A percentile compares a stretch with the other conserved stretches of the same genome.
phyloP scores from a whole-genome alignment of 2,113 vertebrate species.

The Salminus brasiliensis region DNA sequence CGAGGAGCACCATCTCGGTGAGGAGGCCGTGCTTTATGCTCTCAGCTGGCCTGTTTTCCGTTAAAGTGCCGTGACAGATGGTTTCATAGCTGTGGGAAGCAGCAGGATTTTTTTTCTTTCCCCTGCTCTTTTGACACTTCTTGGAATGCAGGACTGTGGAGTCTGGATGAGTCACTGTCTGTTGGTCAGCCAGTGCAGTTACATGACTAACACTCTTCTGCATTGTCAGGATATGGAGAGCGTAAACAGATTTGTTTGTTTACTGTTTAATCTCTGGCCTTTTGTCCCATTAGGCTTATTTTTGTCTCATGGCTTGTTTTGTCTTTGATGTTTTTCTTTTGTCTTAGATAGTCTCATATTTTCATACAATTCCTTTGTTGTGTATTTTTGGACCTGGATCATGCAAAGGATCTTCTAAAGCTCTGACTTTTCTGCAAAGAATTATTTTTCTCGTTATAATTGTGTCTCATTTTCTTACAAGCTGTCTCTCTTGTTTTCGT shows the following conservation, averaged over 20 bases:
- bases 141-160: slow-evolving; percentile 49
- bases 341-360: slow-evolving; percentile 29
- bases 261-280: background rate
- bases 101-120: slow-evolving; percentile 8
- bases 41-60: slow-evolving; percentile 52
- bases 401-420: slow-evolving; percentile 13
- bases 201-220: slow-evolving; percentile 58
- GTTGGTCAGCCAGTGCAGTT: slow-evolving; percentile 47
- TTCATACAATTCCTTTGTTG: background rate
- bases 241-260: slow-evolving; percentile 23
- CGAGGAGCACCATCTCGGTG: background rate
- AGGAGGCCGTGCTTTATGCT: slow-evolving; percentile 9
- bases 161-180: slow-evolving; percentile 61
- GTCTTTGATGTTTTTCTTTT: background rate
- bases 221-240: slow-evolving; percentile 50
- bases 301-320: background rate
- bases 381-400: slow-evolving; percentile 38
- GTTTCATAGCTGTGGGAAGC: slow-evolving; percentile 46
- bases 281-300: slow-evolving; percentile 1
- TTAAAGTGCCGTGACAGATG: slow-evolving; percentile 55
- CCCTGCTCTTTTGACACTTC: slow-evolving; percentile 49
- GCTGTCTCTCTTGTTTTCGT: slow-evolving; percentile 22
- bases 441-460: slow-evolving; percentile 19
- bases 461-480: background rate
- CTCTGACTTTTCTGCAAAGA: slow-evolving; percentile 43